phyloP scores from a whole-genome alignment of 2,888 invertebrate genomes.

The Caenorhabditis japonica region DNA sequence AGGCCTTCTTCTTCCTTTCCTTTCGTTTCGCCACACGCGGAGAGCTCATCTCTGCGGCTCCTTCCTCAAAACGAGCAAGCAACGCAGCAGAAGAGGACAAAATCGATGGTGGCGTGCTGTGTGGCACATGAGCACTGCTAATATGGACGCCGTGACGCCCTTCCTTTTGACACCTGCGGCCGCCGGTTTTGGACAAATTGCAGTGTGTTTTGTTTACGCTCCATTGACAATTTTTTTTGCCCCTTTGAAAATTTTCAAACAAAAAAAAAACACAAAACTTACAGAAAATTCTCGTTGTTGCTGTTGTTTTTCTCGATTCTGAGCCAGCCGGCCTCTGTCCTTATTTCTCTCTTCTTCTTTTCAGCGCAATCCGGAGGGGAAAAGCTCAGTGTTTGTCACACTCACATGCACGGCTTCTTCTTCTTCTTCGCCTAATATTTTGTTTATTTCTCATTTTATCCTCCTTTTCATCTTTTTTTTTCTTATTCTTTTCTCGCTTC shows the following conservation, averaged over 20 bases:
- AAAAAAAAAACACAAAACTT: no score
- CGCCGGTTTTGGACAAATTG: neutral
- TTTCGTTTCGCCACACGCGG: neutral
- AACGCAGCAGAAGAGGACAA: constrained; percentile 14
- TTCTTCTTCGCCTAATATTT: constrained; percentile 3
- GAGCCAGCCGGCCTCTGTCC: no score
- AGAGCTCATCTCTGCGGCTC: constrained; percentile 10
- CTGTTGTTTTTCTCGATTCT: no score
- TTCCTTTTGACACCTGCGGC: neutral
- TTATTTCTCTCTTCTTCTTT: no score
- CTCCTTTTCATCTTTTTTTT: neutral
- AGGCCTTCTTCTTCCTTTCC: constrained; percentile 3
- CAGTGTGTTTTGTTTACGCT: neutral
- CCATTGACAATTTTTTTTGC: neutral
- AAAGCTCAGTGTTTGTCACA: constrained; percentile 11
- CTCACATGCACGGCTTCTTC: neutral
- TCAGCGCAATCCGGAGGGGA: no score
- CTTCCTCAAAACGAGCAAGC: constrained; percentile 4
- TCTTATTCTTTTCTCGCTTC: neutral
- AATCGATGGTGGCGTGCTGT: constrained; percentile 44
- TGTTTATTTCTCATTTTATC: constrained; percentile 12
- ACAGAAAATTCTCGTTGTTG: no score
- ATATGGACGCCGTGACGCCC: constrained; percentile 35
- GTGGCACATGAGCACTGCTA: constrained; percentile 35
- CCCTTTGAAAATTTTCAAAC: no score